Conservation (phyloP, 2,888 invertebrate genomes). For the Dascillus cervinus region DNA sequence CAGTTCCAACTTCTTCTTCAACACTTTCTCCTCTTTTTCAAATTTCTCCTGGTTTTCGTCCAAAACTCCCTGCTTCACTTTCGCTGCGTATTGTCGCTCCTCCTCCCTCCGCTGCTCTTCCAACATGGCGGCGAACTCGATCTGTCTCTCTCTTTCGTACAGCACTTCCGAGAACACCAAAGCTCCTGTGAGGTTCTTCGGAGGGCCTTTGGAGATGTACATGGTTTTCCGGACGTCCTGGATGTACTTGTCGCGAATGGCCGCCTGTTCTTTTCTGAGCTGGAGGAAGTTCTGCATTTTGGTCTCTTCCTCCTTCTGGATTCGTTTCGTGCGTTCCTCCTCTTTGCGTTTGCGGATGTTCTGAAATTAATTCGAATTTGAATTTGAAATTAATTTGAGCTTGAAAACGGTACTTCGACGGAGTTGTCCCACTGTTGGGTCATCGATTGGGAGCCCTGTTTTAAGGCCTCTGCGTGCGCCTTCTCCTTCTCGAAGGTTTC, state of each 20-base stretch:
- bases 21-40: conserved; percentile 20
- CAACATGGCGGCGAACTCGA: conserved; percentile 29
- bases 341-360: conserved; percentile 18
- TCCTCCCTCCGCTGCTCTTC: conserved; percentile 30
- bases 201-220: conserved; percentile 28
- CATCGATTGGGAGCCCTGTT: conserved; percentile 40
- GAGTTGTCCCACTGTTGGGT: conserved; percentile 43
- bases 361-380: conserved; percentile 7
- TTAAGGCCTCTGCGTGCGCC: conserved; percentile 35
- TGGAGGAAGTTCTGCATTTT: conserved; percentile 16
- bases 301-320: conserved; percentile 13
- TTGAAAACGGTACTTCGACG: conserved; percentile 29
- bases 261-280: conserved; percentile 24
- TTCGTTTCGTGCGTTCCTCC: conserved; percentile 15
- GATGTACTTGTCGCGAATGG: conserved; percentile 25
- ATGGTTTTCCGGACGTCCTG: conserved; percentile 22
- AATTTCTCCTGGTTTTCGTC: conserved; percentile 26
- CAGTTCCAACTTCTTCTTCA: conserved; percentile 23
- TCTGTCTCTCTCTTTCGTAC: conserved; percentile 33
- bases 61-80: conserved; percentile 23
- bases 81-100: conserved; percentile 24
- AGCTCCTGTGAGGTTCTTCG: conserved; percentile 32
- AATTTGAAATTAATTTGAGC: not conserved
- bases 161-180: conserved; percentile 31
- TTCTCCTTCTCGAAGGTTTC: conserved; percentile 35